These are phyloP conservation scores for Polydesmus complanatus DNA, from an alignment of 2,888 invertebrate genomes.

Conservation along the genomic window DNA sequence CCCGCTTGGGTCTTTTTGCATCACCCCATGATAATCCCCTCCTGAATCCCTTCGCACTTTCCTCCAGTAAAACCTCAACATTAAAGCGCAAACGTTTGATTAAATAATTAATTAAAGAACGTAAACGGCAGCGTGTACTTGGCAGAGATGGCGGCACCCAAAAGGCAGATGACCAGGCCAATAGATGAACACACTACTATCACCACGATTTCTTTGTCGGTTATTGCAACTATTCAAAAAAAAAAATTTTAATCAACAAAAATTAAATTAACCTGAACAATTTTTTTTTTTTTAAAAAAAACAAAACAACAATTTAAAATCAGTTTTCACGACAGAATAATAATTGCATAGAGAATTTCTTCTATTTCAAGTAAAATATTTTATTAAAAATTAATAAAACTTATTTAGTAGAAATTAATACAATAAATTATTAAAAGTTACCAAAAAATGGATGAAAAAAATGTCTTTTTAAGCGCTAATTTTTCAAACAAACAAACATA, in stretches of 20 bases:
- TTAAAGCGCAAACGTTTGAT: neutral
- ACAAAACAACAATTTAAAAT: too few species aligned
- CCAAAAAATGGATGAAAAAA: too few species aligned
- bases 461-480: too few species aligned
- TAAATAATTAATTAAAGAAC: neutral
- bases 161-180: slow-evolving; percentile 13
- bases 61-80: slow-evolving; percentile 12
- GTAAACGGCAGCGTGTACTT: slow-evolving; percentile 1
- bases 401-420: neutral
- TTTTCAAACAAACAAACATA: too few species aligned
- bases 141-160: slow-evolving; percentile 9
- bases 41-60: slow-evolving; percentile 4
- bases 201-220: slow-evolving; percentile 13
- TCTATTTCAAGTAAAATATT: neutral
- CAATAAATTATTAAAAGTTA: neutral
- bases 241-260: neutral
- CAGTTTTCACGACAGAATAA: too few species aligned
- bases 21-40: slow-evolving; percentile 9
- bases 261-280: neutral
- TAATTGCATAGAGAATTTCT: too few species aligned
- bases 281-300: too few species aligned
- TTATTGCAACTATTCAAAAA: slow-evolving; percentile 4
- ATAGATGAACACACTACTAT: slow-evolving; percentile 11
- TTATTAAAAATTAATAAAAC: neutral
- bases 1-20: slow-evolving; percentile 14